These are phyloP conservation scores for Apotomis capreana DNA, from an alignment of 2,888 invertebrate species.

Conservation along the genomic window DNA sequence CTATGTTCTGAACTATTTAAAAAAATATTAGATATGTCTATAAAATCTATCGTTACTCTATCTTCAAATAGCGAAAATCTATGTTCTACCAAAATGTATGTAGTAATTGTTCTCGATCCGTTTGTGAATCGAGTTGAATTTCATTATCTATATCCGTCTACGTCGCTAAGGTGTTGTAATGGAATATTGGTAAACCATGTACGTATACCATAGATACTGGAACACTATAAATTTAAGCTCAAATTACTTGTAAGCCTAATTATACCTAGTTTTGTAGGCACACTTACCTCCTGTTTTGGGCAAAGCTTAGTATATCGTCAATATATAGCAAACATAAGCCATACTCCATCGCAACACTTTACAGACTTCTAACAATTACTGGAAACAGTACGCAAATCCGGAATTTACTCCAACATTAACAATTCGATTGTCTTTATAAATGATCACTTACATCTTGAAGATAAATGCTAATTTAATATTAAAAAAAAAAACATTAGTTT, in stretches of 20 bases:
- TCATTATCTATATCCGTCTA: conserved; percentile 59
- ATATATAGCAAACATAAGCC: conserved; percentile 73
- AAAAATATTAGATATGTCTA: conserved; percentile 38
- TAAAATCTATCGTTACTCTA: conserved; percentile 41
- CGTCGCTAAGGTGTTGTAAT: conserved; percentile 75
- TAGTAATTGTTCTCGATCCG: conserved; percentile 45
- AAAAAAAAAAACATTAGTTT: not conserved
- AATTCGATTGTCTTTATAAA: not conserved
- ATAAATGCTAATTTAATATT: not conserved
- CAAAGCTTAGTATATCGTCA: conserved; percentile 64
- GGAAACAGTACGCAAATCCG: conserved; percentile 49
- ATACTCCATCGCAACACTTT: conserved; percentile 82
- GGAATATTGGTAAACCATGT: conserved; percentile 71
- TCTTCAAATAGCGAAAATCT: conserved; percentile 58
- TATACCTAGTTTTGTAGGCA: conserved; percentile 61
- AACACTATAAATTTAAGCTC: conserved; percentile 58
- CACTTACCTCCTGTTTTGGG: conserved; percentile 67
- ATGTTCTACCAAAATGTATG: conserved; percentile 60
- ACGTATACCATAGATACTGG: conserved; percentile 49
- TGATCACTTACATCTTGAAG: no score
- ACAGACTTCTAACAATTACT: conserved; percentile 63
- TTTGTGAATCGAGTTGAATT: conserved; percentile 55
- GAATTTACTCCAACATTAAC: not conserved
- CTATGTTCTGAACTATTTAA: conserved; percentile 37
- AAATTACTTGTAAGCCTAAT: conserved; percentile 55